Evolutionary conservation across 53 echinoderm and acorn worm genomes (phyloP), one percentile per base, ranked within the genome.

Genomic region (Holothuria scabra): DNA sequence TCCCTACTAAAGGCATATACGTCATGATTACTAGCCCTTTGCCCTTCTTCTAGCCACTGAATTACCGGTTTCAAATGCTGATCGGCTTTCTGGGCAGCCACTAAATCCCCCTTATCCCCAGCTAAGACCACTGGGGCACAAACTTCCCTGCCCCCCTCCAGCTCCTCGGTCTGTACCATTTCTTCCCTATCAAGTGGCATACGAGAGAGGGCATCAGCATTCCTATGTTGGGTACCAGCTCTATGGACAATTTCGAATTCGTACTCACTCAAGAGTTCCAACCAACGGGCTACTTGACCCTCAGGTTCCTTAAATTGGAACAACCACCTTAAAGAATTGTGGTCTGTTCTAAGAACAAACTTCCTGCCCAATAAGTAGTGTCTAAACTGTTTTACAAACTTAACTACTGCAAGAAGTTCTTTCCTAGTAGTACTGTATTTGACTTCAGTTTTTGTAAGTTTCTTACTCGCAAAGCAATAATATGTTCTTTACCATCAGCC

Each of bases 271-370:
- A 60, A 24, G 24, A 60, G 8, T 24, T 60, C 60, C 8, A 60
- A 60, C 24, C 60, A 60, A 21, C 60, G 60, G 60, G 60, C 60
- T 9, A 60, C 60, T 60, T 60, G 60, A 60, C 24, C 60, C 60
- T 21, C 60, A 6, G 35, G 35, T 6, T 35, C 35, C 35, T 35
- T 35, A 35, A n/a, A n/a, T n/a, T n/a, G n/a, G n/a, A n/a, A n/a
- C n/a, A n/a, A n/a, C n/a, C n/a, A n/a, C n/a, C n/a, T n/a, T n/a
- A n/a, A n/a, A n/a, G n/a, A n/a, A n/a, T n/a, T n/a, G n/a, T n/a
- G n/a, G n/a, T 60, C 21, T 4, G 21, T 60, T 24, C 24, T n/a
- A 9, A 60, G 24, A 21, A n/a, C 60, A 60, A 60, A 60, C 60
- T n/a, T n/a, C 60, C 60, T n/a, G 21, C 21, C 24, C 24, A 60